phyloP scores from a whole-genome alignment of 2,113 vertebrate genomes.

The Lates calcarifer region DNA sequence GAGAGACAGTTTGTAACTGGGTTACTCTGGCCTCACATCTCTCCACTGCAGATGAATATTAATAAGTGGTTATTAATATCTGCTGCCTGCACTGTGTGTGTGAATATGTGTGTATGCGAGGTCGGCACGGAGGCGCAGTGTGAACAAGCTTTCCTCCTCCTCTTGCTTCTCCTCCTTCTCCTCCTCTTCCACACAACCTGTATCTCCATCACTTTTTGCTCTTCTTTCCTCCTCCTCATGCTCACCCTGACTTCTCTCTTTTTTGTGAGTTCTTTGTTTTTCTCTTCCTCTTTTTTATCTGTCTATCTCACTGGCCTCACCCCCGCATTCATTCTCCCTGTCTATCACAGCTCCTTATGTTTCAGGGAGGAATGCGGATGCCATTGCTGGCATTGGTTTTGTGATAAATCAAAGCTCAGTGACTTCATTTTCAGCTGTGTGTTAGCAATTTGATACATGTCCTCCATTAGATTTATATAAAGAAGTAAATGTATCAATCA shows the following conservation, averaged over 20 bases:
- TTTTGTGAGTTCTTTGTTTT: constrained; percentile 2
- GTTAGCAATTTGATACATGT: constrained; percentile 30
- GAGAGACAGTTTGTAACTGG: constrained; percentile 76
- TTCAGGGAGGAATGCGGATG: constrained; percentile 29
- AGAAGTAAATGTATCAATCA: constrained; percentile 21
- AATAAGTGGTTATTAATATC: constrained; percentile 85
- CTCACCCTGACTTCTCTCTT: constrained; percentile 24
- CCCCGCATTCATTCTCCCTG: constrained; percentile 17
- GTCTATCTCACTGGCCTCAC: constrained; percentile 12
- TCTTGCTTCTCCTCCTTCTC: constrained; percentile 47
- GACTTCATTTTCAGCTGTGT: constrained; percentile 41
- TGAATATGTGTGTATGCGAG: constrained; percentile 61
- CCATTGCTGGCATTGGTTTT: not conserved
- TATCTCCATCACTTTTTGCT: constrained; percentile 33
- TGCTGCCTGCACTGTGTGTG: constrained; percentile 69
- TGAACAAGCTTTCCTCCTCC: constrained; percentile 58
- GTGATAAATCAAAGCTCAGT: constrained; percentile 38
- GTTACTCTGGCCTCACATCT: constrained; percentile 81
- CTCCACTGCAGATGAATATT: constrained; percentile 84
- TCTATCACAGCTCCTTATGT: constrained; percentile 36
- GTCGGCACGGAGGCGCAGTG: constrained; percentile 66
- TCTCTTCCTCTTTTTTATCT: not conserved
- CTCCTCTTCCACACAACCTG: constrained; percentile 37
- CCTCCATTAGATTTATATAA: constrained; percentile 2
- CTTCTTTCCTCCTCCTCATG: constrained; percentile 32